A percentile compares a stretch with the other conserved stretches of the same genome.
phyloP scores from a whole-genome alignment of 2,113 vertebrate genomes.

The Scatophagus argus region DNA sequence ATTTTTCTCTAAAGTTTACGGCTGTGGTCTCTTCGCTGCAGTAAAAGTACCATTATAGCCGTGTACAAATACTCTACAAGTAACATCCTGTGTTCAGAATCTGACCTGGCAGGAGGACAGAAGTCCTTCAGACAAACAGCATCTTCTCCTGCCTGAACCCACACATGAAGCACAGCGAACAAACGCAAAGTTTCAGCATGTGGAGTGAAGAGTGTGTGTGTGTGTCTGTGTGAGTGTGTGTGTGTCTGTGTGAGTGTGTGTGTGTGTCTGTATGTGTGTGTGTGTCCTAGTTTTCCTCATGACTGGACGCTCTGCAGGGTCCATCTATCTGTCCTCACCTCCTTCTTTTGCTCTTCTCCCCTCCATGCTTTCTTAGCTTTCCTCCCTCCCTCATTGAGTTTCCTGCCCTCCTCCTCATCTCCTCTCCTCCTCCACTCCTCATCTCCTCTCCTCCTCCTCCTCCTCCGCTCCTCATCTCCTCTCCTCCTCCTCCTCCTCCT shows the following conservation, averaged over 20 bases:
- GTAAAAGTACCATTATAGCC: no score
- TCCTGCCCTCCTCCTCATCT: background rate
- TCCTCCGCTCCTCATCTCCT: background rate
- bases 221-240: background rate
- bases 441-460: background rate
- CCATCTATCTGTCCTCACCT: slow-evolving; percentile 35
- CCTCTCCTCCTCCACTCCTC: background rate
- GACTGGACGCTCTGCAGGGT: slow-evolving; percentile 40
- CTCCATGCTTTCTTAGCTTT: background rate
- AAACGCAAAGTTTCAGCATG: no score
- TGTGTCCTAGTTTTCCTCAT: slow-evolving; percentile 47
- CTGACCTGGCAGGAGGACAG: no score
- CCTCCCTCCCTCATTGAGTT: background rate
- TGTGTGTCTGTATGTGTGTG: slow-evolving; percentile 20
- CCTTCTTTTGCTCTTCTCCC: background rate
- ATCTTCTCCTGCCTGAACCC: no score
- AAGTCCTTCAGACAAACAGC: no score
- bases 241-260: slow-evolving; percentile 20
- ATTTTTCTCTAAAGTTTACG: no score
- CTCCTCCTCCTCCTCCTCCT: no score
- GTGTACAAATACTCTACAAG: no score
- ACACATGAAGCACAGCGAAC: no score
- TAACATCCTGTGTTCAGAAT: no score
- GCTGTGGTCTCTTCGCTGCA: no score
- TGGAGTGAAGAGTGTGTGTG: no score